phyloP scores from a whole-genome alignment of 2,888 invertebrate genomes.

The Carabus problematicus region DNA sequence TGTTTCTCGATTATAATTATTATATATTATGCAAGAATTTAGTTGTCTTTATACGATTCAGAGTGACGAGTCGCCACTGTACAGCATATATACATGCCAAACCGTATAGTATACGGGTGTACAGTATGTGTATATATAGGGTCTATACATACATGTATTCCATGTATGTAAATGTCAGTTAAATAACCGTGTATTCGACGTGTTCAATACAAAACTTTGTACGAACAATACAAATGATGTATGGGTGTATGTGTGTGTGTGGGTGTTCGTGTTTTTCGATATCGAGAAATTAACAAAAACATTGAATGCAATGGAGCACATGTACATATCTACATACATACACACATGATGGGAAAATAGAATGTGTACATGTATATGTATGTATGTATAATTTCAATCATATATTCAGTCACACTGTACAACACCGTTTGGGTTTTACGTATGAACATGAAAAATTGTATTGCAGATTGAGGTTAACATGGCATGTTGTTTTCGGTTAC shows the following conservation, averaged over 20 bases:
- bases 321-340: slow-evolving; percentile 7
- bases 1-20: too few species aligned
- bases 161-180: too few species aligned
- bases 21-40: too few species aligned
- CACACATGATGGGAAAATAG: background rate
- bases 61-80: too few species aligned
- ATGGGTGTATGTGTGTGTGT: background rate
- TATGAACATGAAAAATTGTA: too few species aligned
- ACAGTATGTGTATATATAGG: too few species aligned
- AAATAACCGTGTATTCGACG: too few species aligned
- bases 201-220: background rate
- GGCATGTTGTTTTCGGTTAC: too few species aligned
- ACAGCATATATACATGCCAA: too few species aligned
- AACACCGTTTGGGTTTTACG: background rate
- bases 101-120: too few species aligned
- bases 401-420: background rate
- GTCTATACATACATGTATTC: background rate
- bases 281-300: background rate
- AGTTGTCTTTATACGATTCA: too few species aligned
- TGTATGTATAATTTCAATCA: slow-evolving; percentile 7
- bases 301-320: background rate
- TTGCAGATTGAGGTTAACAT: too few species aligned
- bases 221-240: background rate
- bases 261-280: background rate
- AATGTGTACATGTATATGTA: background rate